Evolutionary conservation across 2,113 vertebrate genomes (phyloP), one percentile per base, ranked within the genome.

Genomic region (Periophthalmodon schlosseri): DNA sequence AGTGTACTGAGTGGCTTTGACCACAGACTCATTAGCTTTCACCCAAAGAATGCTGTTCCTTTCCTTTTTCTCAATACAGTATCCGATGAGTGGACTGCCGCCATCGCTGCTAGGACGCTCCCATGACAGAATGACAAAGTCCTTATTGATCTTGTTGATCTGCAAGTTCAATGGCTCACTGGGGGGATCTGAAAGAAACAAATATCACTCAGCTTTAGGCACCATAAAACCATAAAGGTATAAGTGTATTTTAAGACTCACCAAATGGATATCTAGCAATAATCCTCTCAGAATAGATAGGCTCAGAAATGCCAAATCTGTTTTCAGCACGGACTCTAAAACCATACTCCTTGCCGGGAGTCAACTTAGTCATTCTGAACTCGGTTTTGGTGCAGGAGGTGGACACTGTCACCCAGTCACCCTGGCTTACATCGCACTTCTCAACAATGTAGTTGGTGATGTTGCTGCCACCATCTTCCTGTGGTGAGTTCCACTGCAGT

Each of bases 381-480:
- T 93, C 96, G 72, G 97, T 98, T 90, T 97, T 97, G 54, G 97
- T 98, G 85, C 98, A 98, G 69, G 96, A 96, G 73, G 95, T 69
- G 12, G 96, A 84, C 47, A 93, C 93, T 0, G 95, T 95, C 75
- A 99, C 80, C 98, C 98, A 99, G 67, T 99, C 97, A 3, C 98
- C 97, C 80, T 95, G 93, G 86, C 94, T 96, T 15, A 98, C 90
- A 2, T 99, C 97, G 89, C 97, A 99, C 82, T 97, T 98, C 83
- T 99, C 98, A 83, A 99, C 95, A 44, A 99, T 89, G 69, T 99
- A 99, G 88, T 96, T 99, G 65, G 97, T 99, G 85, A 99, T 98
- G 84, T 94, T 95, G 86, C 96, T 99, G 83, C 98, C 98, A 56
- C 98, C 98, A 44, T 99, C 96, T 87, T 99, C 97, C 21, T 95